These are phyloP conservation scores for Elephantulus edwardii DNA, from an alignment of 2,113 vertebrate species.

Conservation along the genomic window DNA sequence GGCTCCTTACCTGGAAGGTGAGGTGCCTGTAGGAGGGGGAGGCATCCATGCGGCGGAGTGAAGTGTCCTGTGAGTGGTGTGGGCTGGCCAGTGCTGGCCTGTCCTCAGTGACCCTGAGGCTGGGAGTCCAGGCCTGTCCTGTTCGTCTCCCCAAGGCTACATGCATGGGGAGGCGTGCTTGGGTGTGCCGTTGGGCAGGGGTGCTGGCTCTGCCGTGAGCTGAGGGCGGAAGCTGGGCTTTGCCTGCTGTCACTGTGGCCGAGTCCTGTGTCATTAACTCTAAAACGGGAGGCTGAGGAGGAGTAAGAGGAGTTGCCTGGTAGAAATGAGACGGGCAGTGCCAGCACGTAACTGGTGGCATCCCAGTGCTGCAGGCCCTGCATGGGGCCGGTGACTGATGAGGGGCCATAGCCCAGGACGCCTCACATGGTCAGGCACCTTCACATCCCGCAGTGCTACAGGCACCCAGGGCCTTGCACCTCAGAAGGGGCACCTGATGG, in stretches of 20 bases:
- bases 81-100: rapidly evolving
- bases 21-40: neutral
- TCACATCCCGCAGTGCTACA: too few relatives aligned
- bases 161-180: rapidly evolving
- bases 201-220: rapidly evolving
- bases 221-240: neutral
- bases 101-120: rapidly evolving
- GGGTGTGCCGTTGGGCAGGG: neutral
- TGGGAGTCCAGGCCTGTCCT: rapidly evolving
- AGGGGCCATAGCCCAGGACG: neutral
- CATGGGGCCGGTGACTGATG: neutral
- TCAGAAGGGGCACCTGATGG: neutral
- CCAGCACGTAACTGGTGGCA: conserved; percentile 17
- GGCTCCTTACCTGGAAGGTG: neutral
- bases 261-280: conserved; percentile 70
- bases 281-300: conserved; percentile 66
- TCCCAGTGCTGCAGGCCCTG: too few relatives aligned
- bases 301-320: conserved; percentile 57
- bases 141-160: neutral
- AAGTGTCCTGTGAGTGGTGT: rapidly evolving
- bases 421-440: too few relatives aligned
- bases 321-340: conserved; percentile 51
- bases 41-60: neutral
- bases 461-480: too few relatives aligned
- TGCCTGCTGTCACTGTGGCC: conserved; percentile 10